Base-by-base conservation (phyloP, 2,113 vertebrate species). In the Phasianus colchicus region DNA sequence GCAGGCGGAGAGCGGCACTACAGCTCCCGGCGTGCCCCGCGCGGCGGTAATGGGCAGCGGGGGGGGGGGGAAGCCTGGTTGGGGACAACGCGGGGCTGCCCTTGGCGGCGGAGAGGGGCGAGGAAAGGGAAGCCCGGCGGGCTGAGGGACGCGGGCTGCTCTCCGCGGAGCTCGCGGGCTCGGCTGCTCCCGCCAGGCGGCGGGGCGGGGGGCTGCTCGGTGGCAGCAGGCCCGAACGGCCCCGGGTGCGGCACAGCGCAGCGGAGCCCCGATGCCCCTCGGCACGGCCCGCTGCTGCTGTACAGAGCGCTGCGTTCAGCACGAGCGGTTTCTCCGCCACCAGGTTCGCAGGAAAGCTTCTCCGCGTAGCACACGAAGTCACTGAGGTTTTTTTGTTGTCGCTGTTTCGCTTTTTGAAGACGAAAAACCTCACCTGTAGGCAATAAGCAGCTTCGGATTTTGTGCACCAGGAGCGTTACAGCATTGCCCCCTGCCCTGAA, bases 301-400 rank as follows among this genome's bases (percentile, higher is more conserved):
- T 43, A 83, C 45, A 71, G 36, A 16, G 60, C 1, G 1, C 24
- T 57, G 1, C 16, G 24, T 63, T 34, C 83, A 63, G 0, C 43
- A 24, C 15, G 8, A 54, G 32, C 1, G 0, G 19, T 55, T 69
- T 38, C 13, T 61, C 10, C 30, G 0, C 15, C 24, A 52, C 13
- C 13, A 34, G 13, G 4, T n/a, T 20, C 76, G 66, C 42, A 78
- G 65, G 74, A 20, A 88, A 78, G 30, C 6, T 61, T 77, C 65
- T 45, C 42, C 27, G 34, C 38, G 20, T 14, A 82, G 29, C 3
- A 6, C 4, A 4, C 36, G 52, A 12, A 72, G 8, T 58, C 70
- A 25, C 24, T 4, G 54, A 32, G 54, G 16, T 32, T 10, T 55
- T 15, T 29, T 29, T 54, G 52, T 54, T 54, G 52, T 54, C 27